Evolutionary conservation across 2,888 invertebrate species (phyloP).

Genomic region (Phortica magna): DNA sequence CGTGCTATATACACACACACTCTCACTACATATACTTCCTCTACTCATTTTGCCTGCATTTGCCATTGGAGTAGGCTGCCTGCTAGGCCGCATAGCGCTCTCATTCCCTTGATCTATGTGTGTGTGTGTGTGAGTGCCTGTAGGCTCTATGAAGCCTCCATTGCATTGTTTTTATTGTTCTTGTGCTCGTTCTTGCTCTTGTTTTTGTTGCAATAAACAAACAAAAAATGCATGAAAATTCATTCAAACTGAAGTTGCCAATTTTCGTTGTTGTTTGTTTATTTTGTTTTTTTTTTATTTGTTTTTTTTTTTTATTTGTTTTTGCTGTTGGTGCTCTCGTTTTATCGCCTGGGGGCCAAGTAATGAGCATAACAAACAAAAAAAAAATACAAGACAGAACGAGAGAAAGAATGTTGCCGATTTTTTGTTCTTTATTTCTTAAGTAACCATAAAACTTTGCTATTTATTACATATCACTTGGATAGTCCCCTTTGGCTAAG

Average conservation of each 20-base stretch:
- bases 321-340: neutral
- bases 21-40: no score
- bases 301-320: neutral
- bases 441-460: no score
- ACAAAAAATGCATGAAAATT: constrained; percentile 10
- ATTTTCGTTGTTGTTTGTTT: constrained; percentile 14
- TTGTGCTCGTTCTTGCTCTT: neutral
- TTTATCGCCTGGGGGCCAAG: neutral
- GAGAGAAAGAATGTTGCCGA: no score
- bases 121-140: constrained; percentile 15
- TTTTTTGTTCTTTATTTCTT: no score
- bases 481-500: no score
- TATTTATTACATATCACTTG: no score
- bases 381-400: no score
- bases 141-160: neutral
- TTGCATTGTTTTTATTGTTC: constrained; percentile 18
- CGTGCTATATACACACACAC: neutral
- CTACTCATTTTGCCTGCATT: neutral
- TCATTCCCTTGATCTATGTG: neutral
- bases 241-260: constrained; percentile 27
- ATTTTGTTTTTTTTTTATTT: neutral
- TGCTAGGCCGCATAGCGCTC: neutral
- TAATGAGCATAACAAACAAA: no score
- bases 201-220: constrained; percentile 29
- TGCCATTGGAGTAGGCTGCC: neutral